Evolutionary conservation across 2,888 invertebrate species (phyloP).

Genomic region (Drosophila fulvimacula): DNA sequence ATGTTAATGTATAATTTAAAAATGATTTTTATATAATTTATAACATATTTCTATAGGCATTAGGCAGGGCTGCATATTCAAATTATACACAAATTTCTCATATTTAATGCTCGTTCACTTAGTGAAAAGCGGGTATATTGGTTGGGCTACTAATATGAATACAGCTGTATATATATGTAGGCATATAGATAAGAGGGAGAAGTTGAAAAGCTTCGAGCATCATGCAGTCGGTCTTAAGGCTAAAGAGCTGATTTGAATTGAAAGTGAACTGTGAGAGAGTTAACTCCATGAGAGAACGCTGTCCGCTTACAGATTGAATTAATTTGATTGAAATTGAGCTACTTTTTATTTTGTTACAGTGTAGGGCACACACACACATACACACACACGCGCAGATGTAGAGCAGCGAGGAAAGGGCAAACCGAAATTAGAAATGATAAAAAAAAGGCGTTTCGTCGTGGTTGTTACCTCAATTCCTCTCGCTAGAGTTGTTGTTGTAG

Average conservation of each 20-base stretch:
- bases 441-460: slow-evolving; percentile 61
- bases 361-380: slow-evolving; percentile 20
- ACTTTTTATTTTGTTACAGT: slow-evolving; percentile 38
- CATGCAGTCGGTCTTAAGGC: background rate
- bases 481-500: slow-evolving; percentile 7
- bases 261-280: background rate
- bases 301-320: background rate
- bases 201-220: background rate
- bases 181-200: background rate
- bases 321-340: background rate
- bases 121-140: background rate
- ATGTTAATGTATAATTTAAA: background rate
- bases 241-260: background rate
- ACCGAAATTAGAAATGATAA: slow-evolving; percentile 57
- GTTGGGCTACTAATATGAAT: no score
- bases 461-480: slow-evolving; percentile 24
- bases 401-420: slow-evolving; percentile 30
- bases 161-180: background rate
- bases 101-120: background rate
- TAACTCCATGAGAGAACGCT: background rate
- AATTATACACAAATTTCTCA: background rate
- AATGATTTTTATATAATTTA: background rate
- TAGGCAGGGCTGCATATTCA: background rate
- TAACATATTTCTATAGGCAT: background rate
- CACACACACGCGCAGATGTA: slow-evolving; percentile 6